Evolutionary conservation across 2,888 invertebrate species (phyloP), one percentile per base, ranked within the genome.

Genomic region (Eupithecia centaureata): DNA sequence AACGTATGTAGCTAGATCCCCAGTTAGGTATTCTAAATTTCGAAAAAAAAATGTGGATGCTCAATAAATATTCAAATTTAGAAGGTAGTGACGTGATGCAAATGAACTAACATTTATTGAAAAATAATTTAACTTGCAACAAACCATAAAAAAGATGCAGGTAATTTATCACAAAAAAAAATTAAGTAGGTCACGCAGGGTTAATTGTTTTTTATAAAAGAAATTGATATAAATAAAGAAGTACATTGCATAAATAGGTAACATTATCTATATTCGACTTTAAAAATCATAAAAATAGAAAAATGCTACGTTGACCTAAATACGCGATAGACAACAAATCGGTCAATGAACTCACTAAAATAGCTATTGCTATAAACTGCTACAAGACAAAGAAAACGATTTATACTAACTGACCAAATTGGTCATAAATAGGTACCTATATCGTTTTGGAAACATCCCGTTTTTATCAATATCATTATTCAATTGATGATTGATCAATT

Each of bases 281-380:
- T 5, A 27, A 15, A 15, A 7, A 52, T 27, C 5, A 25, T 52
- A 25, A 63, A 63, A 58, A 32, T 32, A 22, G 22, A 47, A 58
- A 13, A 51, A 67, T 61, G 60, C 54, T 52, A 27, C 28, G 28
- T n/a, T 63, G 67, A 63, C 67, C 63, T 47, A 67, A 33, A 56
- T 67, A 33, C 51, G n/a, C 27, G 12, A 28, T 51, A 56, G 51
- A 33, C 60, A 56, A 60, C 59, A 59, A 58, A 52, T 52, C 52
- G 56, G 47, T 47, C 60, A 42, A 47, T 8, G 67, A 61, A 28
- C 67, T 32, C 28, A 63, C 56, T 28, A 56, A 63, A 60, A 63
- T 57, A 61, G 60, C 5, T 33, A 4, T 58, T 33, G 1, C 3
- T 33, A 47, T 51, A 18, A 18, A 42, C 52, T 27, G 5, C 27